Conservation (phyloP, 1,140 invertebrate genomes). For the Drosophila athabasca region DNA sequence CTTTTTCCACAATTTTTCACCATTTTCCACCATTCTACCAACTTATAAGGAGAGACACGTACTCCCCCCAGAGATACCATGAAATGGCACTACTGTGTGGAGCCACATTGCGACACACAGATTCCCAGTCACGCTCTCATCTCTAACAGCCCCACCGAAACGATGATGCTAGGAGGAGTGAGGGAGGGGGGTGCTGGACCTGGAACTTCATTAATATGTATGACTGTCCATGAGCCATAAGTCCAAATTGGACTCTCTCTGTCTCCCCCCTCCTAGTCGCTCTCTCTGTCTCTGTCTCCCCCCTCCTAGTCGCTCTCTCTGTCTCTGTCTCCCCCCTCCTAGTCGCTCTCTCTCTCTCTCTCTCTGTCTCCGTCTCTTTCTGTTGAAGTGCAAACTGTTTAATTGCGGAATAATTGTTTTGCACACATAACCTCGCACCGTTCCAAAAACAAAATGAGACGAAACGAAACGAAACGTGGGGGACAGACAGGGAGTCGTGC, state of each 20-base stretch:
- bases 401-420: slow-evolving; percentile 83
- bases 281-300: slow-evolving; percentile 3
- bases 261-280: neutral
- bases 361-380: neutral
- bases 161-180: no score
- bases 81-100: no score
- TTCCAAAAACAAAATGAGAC: slow-evolving; percentile 68
- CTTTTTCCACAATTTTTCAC: no score
- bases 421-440: slow-evolving; percentile 79
- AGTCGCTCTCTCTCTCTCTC: neutral
- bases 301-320: neutral
- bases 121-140: slow-evolving; percentile 36
- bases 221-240: slow-evolving; percentile 48
- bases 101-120: neutral
- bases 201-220: slow-evolving; percentile 71
- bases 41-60: neutral
- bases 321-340: slow-evolving; percentile 1
- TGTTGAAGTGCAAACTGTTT: slow-evolving; percentile 78
- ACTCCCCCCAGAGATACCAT: neutral
- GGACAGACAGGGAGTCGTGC: no score
- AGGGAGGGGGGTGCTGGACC: neutral
- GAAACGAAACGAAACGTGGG: slow-evolving; percentile 12
- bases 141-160: slow-evolving; percentile 4
- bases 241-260: slow-evolving; percentile 37
- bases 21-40: no score